These are phyloP conservation scores for Cyrtodaria siliqua DNA, from an alignment of 2,888 invertebrate genomes.

Conservation along the genomic window DNA sequence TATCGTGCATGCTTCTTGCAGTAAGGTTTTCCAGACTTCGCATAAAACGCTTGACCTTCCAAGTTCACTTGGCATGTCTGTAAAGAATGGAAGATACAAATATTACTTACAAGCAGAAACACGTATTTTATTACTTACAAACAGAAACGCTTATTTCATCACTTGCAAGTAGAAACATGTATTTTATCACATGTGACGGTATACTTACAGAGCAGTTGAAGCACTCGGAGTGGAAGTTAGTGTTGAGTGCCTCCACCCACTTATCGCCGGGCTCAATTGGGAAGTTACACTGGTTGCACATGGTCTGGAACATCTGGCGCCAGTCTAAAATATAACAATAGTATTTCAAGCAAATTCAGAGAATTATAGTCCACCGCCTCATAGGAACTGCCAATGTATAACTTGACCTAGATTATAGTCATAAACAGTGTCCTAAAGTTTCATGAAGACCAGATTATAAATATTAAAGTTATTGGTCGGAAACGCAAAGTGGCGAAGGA, in stretches of 20 bases:
- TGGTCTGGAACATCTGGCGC: conserved; percentile 99
- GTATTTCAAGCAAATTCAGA: too few relatives aligned
- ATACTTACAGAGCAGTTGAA: conserved; percentile 95
- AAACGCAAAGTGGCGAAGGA: too few relatives aligned
- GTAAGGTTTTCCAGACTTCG: conserved; percentile 99
- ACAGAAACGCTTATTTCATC: too few relatives aligned
- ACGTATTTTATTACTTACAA: too few relatives aligned
- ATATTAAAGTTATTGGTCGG: too few relatives aligned
- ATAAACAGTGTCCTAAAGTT: too few relatives aligned
- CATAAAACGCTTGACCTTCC: conserved; percentile 99
- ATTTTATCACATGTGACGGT: neutral
- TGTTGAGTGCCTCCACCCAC: conserved; percentile 99
- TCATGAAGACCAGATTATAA: too few relatives aligned
- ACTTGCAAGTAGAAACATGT: too few relatives aligned
- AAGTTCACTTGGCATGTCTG: conserved; percentile 99
- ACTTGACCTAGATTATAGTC: too few relatives aligned
- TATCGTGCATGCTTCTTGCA: conserved; percentile 98
- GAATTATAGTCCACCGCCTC: too few relatives aligned
- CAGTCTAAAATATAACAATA: conserved; percentile 90
- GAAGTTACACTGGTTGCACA: conserved; percentile 99
- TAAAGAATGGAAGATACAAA: conserved; percentile 63
- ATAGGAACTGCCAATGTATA: too few relatives aligned
- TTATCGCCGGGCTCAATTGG: conserved; percentile 99
- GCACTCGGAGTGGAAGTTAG: conserved; percentile 99
- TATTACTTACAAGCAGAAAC: too few relatives aligned